These are phyloP conservation scores for Agriopis aurantiaria DNA, from an alignment of 2,888 invertebrate species.

Conservation along the genomic window DNA sequence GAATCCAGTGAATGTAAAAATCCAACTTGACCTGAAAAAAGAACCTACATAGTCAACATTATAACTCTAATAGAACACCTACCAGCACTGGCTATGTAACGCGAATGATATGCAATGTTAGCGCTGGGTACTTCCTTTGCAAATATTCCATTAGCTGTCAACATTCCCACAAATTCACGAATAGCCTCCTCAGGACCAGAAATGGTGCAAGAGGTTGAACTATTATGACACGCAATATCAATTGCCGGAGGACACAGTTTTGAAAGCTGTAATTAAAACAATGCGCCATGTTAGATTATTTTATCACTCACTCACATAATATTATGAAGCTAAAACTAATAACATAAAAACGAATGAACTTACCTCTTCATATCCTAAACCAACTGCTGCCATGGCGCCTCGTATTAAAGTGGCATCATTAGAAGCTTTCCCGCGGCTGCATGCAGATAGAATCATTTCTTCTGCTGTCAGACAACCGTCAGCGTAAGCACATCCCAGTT, in stretches of 20 bases:
- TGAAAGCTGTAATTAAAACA: slow-evolving; percentile 54
- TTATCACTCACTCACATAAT: not conserved
- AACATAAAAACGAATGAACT: too few relatives aligned
- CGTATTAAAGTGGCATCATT: slow-evolving; percentile 88
- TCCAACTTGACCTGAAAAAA: too few relatives aligned
- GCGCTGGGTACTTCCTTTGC: slow-evolving; percentile 87
- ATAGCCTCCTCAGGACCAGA: slow-evolving; percentile 90
- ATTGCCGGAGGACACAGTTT: slow-evolving; percentile 86
- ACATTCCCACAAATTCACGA: slow-evolving; percentile 82
- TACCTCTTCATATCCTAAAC: slow-evolving; percentile 86
- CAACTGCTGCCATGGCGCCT: slow-evolving; percentile 96
- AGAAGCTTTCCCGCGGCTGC: slow-evolving; percentile 92
- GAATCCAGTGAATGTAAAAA: too few relatives aligned
- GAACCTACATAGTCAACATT: too few relatives aligned
- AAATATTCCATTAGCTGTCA: slow-evolving; percentile 73
- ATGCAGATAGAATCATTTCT: slow-evolving; percentile 93
- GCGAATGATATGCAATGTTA: slow-evolving; percentile 96
- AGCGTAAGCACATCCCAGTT: slow-evolving; percentile 97
- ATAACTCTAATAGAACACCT: too few relatives aligned
- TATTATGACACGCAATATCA: slow-evolving; percentile 93
- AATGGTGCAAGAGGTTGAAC: slow-evolving; percentile 91
- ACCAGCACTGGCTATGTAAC: slow-evolving; percentile 90
- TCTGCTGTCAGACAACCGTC: slow-evolving; percentile 95
- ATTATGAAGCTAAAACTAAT: not conserved
- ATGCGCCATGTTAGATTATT: not conserved